Evolutionary conservation across 2,113 vertebrate genomes (phyloP), one percentile per base, ranked within the genome.

Genomic region (Ptyas mucosa): DNA sequence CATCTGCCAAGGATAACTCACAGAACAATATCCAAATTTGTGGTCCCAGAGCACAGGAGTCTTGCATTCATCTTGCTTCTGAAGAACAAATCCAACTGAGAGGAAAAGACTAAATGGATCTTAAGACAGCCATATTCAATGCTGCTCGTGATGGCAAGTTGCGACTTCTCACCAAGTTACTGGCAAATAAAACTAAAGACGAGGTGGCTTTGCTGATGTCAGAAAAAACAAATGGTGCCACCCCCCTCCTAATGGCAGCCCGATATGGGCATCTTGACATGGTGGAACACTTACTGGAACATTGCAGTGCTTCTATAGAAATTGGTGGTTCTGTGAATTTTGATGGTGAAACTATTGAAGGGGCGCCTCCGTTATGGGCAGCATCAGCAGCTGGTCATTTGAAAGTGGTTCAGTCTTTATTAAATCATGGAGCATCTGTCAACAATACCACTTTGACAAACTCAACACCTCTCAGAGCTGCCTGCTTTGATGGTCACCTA

Each of bases 401-500:
- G 92, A 99, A 99, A 93, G 99, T 99, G 34, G 99, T 99, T 64
- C 99, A 99, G 97, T 99, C 99, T 15, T 95, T 99, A 29, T 95
- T 99, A 95, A 98, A 98, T 39, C 99, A 99, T 5, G 99, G 99
- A 2, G 99, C 99, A 0, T 99, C 99, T 14, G 99, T 99, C 75
- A 99, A 99, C 97, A 99, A 98, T 95, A 99, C 99, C 0, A 99
- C 99, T 0, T 97, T 99, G 29, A 99, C 99, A 21, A 99, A 99
- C 96, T 99, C 99, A 0, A 99, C 99, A 0, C 99, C 99, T 0
- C 98, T 99, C 3, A 97, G 99, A 94, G 99, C 99, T 3, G 99
- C 99, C 39, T 99, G 99, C 94, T 99, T 99, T 15, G 99, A 99
- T 94, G 99, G 99, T 9, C 99, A 99, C 95, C 94, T 99, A 95